A percentile compares a stretch with the other conserved stretches of the same genome.
phyloP scores from a whole-genome alignment of 2,888 invertebrate genomes.

The Dolomedes plantarius region DNA sequence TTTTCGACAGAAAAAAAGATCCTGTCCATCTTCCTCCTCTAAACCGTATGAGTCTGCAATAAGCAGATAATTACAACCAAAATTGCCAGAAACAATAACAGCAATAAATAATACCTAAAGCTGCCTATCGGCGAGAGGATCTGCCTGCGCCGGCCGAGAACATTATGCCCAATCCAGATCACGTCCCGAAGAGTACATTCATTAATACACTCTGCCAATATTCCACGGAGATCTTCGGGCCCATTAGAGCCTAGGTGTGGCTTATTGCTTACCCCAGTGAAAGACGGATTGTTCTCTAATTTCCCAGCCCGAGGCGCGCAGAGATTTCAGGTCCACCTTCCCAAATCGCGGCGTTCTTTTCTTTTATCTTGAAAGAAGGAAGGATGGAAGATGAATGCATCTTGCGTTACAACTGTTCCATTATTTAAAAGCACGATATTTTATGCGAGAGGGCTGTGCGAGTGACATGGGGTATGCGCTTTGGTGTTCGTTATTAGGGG shows the following conservation, averaged over 20 bases:
- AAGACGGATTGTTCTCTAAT: slow-evolving; percentile 65
- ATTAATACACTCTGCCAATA: slow-evolving; percentile 46
- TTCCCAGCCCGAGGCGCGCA: slow-evolving; percentile 21
- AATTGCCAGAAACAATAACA: slow-evolving; percentile 54
- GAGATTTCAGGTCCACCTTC: slow-evolving; percentile 22
- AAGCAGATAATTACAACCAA: slow-evolving; percentile 62
- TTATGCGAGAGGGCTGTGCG: slow-evolving; percentile 5
- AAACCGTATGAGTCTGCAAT: slow-evolving; percentile 33
- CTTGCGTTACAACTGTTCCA: slow-evolving; percentile 24
- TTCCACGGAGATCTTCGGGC: slow-evolving; percentile 21
- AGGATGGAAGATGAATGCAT: slow-evolving; percentile 18
- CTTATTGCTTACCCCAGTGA: slow-evolving; percentile 39
- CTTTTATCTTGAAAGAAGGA: slow-evolving; percentile 11
- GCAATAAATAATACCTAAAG: slow-evolving; percentile 50
- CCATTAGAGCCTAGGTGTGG: slow-evolving; percentile 66
- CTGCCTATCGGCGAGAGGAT: slow-evolving; percentile 34
- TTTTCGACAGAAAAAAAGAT: background rate
- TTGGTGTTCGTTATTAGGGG: background rate
- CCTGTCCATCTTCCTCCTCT: slow-evolving; percentile 16
- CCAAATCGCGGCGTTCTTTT: slow-evolving; percentile 22
- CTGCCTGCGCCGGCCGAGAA: slow-evolving; percentile 13
- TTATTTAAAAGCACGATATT: slow-evolving; percentile 23
- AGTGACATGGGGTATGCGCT: slow-evolving; percentile 19
- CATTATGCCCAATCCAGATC: slow-evolving; percentile 8
- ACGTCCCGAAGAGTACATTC: slow-evolving; percentile 30